Evolutionary conservation across 2,797 vertebrate genomes (phyloP).

Genomic region (Gadopsis bispinosus): DNA sequence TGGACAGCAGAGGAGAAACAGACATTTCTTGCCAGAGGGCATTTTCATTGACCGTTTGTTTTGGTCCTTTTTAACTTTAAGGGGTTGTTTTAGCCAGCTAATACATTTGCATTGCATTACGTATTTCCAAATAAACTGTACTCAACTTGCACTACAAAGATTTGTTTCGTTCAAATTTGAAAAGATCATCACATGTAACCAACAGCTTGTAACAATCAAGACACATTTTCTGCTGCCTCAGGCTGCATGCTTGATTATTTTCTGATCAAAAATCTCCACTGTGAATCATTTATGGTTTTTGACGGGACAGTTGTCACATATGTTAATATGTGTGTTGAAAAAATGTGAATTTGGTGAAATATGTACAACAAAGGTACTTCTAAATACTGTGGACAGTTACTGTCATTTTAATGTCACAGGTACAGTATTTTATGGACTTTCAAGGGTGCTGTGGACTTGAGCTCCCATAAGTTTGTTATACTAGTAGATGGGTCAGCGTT

Average conservation of each 20-base stretch:
- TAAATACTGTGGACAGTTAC: slow-evolving; percentile 24
- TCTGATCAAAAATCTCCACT: slow-evolving; percentile 19
- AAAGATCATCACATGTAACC: not conserved
- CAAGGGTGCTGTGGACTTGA: slow-evolving; percentile 6
- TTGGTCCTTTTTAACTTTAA: not conserved
- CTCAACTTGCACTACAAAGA: not conserved
- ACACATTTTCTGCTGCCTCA: slow-evolving; percentile 9
- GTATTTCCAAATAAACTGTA: not conserved
- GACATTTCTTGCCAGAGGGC: not conserved
- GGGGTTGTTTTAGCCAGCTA: not conserved
- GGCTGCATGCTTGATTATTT: slow-evolving; percentile 2
- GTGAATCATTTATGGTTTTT: slow-evolving; percentile 34
- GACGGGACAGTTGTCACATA: slow-evolving; percentile 21
- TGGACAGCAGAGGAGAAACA: not conserved
- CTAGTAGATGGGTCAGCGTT: not conserved
- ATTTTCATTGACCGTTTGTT: not conserved
- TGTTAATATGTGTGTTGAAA: slow-evolving; percentile 9
- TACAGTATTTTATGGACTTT: slow-evolving; percentile 30
- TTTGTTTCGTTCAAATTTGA: not conserved
- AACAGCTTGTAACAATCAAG: not conserved
- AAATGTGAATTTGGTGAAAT: slow-evolving; percentile 1
- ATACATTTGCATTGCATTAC: not conserved
- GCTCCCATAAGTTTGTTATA: slow-evolving; percentile 22
- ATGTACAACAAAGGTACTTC: slow-evolving; percentile 6
- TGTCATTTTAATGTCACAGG: slow-evolving; percentile 39